Evolutionary conservation across 1,140 invertebrate genomes (phyloP).

Genomic region (Bombus sibiricus): DNA sequence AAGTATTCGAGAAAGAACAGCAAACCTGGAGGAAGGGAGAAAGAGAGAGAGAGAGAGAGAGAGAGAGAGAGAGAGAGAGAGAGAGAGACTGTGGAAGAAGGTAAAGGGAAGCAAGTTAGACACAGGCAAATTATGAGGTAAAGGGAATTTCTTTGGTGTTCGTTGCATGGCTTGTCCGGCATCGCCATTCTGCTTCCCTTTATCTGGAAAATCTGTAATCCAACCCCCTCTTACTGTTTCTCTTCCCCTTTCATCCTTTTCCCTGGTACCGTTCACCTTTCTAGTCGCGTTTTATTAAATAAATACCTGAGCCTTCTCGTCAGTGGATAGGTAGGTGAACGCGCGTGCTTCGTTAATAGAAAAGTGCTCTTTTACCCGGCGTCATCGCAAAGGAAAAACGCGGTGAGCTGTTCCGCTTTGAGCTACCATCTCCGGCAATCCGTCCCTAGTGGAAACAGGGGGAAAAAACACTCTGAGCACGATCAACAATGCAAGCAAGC

Average conservation of each 20-base stretch:
- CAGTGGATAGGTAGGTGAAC: conserved; percentile 59
- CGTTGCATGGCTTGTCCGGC: conserved; percentile 63
- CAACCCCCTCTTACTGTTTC: not conserved
- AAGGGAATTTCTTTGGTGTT: conserved; percentile 48
- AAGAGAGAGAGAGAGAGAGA: not conserved
- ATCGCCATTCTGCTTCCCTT: conserved; percentile 28
- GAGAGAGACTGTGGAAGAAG: conserved; percentile 8
- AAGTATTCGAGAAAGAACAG: not conserved
- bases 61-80: too few species aligned
- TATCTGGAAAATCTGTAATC: conserved; percentile 40
- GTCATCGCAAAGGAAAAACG: conserved; percentile 68
- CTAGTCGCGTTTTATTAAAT: conserved; percentile 75
- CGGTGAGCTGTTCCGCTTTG: conserved; percentile 69
- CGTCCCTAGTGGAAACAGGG: not conserved
- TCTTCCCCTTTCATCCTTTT: not conserved
- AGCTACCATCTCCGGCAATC: conserved; percentile 50
- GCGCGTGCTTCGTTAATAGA: conserved; percentile 59
- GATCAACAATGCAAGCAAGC: conserved; percentile 18
- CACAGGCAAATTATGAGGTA: conserved; percentile 45
- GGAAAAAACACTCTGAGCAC: not conserved
- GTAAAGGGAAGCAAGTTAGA: conserved; percentile 25
- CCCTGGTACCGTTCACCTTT: conserved; percentile 43
- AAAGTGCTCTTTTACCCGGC: conserved; percentile 61
- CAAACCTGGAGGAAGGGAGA: not conserved
- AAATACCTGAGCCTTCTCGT: conserved; percentile 71